Evolutionary conservation across 1,140 invertebrate genomes (phyloP).

Genomic region (Drusus annulatus): DNA sequence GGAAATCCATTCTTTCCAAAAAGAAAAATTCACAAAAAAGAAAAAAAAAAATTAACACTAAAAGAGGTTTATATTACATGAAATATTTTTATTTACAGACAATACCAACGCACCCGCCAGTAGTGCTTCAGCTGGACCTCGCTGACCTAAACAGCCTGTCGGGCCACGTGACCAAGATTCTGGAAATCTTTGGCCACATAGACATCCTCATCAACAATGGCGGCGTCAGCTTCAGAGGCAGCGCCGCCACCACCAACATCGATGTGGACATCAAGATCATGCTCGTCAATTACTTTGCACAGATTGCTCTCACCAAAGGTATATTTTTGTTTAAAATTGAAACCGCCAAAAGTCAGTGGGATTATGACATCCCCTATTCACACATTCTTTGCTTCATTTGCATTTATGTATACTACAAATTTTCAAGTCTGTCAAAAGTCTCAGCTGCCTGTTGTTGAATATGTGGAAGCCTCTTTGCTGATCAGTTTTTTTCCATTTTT

Average conservation of each 20-base stretch:
- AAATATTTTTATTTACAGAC: slow-evolving; percentile 67
- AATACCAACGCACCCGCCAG: slow-evolving; percentile 78
- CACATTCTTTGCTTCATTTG: too few species aligned
- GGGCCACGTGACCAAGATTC: slow-evolving; percentile 76
- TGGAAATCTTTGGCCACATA: slow-evolving; percentile 80
- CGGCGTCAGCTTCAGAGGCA: slow-evolving; percentile 88
- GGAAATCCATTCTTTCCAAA: too few species aligned
- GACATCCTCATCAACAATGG: slow-evolving; percentile 96
- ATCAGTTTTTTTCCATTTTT: too few species aligned
- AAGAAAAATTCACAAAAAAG: too few species aligned
- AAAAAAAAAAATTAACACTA: too few species aligned
- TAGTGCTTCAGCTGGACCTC: slow-evolving; percentile 85
- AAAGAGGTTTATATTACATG: too few species aligned
- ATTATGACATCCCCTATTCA: too few species aligned
- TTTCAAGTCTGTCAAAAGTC: too few species aligned
- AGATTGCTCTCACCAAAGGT: slow-evolving; percentile 94
- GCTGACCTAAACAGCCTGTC: slow-evolving; percentile 78
- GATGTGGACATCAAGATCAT: slow-evolving; percentile 92
- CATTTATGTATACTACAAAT: too few species aligned
- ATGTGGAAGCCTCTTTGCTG: too few species aligned
- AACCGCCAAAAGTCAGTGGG: too few species aligned
- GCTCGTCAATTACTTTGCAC: slow-evolving; percentile 95
- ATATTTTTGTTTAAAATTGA: slow-evolving; percentile 50
- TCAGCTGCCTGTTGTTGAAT: too few species aligned
- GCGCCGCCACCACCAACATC: slow-evolving; percentile 82